Evolutionary conservation across 2,888 invertebrate genomes (phyloP).

Genomic region (Eupithecia dodoneata): DNA sequence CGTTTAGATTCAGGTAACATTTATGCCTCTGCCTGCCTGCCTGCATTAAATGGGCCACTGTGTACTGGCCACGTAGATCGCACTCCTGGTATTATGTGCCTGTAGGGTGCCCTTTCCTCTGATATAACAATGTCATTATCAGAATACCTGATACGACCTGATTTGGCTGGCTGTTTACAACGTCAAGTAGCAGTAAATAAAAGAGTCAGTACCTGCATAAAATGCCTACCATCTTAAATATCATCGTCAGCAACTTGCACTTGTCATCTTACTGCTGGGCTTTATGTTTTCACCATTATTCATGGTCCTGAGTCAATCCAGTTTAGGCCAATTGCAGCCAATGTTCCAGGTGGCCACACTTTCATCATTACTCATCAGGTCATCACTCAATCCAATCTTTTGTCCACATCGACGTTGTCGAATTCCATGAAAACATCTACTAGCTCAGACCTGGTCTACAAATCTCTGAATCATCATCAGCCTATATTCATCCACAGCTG

Average conservation of each 20-base stretch:
- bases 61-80: too few species aligned
- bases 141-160: too few species aligned
- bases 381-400: background rate
- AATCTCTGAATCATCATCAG: background rate
- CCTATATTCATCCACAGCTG: background rate
- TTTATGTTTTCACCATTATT: background rate
- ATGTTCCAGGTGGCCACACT: background rate
- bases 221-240: background rate
- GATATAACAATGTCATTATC: too few species aligned
- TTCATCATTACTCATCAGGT: background rate
- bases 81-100: too few species aligned
- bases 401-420: background rate
- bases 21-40: background rate
- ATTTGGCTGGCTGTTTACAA: background rate
- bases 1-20: background rate
- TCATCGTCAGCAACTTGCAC: background rate
- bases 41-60: too few species aligned
- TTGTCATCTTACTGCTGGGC: background rate
- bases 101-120: too few species aligned
- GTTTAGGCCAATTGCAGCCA: background rate
- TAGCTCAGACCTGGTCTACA: background rate
- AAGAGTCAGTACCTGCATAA: background rate
- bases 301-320: background rate
- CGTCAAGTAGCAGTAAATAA: background rate
- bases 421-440: background rate